Evolutionary conservation across 2,113 vertebrate genomes (phyloP).

Genomic region (Pteropus alecto): DNA sequence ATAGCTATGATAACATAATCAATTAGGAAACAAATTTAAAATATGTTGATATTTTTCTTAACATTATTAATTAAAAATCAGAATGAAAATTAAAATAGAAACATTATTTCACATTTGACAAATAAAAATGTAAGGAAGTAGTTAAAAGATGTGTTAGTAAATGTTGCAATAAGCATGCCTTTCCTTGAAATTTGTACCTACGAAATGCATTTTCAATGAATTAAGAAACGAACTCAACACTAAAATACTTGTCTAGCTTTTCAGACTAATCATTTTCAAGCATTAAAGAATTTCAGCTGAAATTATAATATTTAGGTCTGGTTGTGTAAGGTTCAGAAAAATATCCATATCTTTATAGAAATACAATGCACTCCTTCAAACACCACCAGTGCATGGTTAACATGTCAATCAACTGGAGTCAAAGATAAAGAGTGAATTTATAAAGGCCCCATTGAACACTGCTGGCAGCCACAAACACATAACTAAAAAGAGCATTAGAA

Average conservation of each 20-base stretch:
- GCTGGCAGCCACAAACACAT: background rate
- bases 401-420: slow-evolving; percentile 31
- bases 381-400: slow-evolving; percentile 3
- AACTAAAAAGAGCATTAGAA: slow-evolving; percentile 44
- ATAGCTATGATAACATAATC: background rate
- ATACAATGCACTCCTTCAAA: slow-evolving; percentile 5
- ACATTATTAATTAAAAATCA: background rate
- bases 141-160: background rate
- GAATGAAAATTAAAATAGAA: background rate
- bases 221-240: background rate
- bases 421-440: slow-evolving; percentile 54
- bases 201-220: slow-evolving; percentile 27
- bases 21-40: background rate
- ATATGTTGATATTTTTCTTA: background rate
- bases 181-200: background rate
- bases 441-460: slow-evolving; percentile 22
- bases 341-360: slow-evolving; percentile 23
- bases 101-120: background rate
- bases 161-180: background rate
- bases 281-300: slow-evolving; percentile 41
- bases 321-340: slow-evolving; percentile 33
- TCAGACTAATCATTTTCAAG: background rate
- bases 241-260: slow-evolving; percentile 9
- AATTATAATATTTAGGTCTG: slow-evolving; percentile 41
- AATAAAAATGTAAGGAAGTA: background rate